phyloP scores from a whole-genome alignment of 1,140 invertebrate genomes.

The Drosophila obscura region DNA sequence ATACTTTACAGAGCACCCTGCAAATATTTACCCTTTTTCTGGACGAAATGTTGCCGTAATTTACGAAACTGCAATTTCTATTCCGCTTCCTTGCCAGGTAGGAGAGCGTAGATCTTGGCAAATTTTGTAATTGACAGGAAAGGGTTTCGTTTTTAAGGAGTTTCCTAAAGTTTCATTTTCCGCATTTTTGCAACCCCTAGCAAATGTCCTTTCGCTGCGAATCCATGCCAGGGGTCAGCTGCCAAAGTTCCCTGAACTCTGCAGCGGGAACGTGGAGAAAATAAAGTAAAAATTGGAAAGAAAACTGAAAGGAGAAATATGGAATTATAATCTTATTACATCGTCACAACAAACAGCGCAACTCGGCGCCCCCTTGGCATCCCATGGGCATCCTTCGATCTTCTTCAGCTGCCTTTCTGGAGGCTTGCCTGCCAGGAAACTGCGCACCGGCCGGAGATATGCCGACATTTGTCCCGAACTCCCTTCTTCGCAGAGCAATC shows the following conservation, averaged over 20 bases:
- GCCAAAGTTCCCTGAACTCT: slow-evolving; percentile 63
- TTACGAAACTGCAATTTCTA: slow-evolving; percentile 13
- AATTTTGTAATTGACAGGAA: slow-evolving; percentile 37
- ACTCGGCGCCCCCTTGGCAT: slow-evolving; percentile 49
- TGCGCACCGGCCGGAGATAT: slow-evolving; percentile 77
- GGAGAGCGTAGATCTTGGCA: slow-evolving; percentile 21
- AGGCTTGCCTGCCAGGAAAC: slow-evolving; percentile 42
- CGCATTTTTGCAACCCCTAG: slow-evolving; percentile 54
- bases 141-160: slow-evolving; percentile 41
- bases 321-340: slow-evolving; percentile 81
- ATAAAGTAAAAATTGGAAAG: not conserved
- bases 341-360: slow-evolving; percentile 73
- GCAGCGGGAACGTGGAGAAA: slow-evolving; percentile 40
- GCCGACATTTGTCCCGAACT: slow-evolving; percentile 72
- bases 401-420: slow-evolving; percentile 66
- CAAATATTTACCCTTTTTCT: slow-evolving; percentile 74
- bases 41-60: slow-evolving; percentile 54
- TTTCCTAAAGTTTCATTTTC: slow-evolving; percentile 39
- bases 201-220: slow-evolving; percentile 32
- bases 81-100: slow-evolving; percentile 13
- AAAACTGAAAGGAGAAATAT: slow-evolving; percentile 59
- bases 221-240: slow-evolving; percentile 53
- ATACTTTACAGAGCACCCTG: slow-evolving; percentile 51
- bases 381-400: slow-evolving; percentile 69
- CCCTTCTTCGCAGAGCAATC: slow-evolving; percentile 62